Base-by-base conservation (phyloP, 2,797 vertebrate genomes). In the Xyrichtys novacula region DNA sequence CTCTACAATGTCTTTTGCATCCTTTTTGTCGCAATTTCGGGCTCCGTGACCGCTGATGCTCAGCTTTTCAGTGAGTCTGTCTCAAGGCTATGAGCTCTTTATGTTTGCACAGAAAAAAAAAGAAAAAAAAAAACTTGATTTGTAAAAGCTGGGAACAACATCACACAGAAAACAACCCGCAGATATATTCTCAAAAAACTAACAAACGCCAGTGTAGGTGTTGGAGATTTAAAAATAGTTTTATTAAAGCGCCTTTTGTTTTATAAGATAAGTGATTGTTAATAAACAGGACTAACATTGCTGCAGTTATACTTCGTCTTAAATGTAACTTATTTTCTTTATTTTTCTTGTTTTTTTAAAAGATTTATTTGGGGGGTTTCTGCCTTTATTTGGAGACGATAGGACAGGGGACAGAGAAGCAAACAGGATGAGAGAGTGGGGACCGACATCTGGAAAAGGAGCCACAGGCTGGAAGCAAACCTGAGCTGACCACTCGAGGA, bases 41-140 rank as follows among this genome's bases (percentile, higher is more conserved):
- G 19, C 39, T 44, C 19, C 16, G 23, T 31, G 42, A 61, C 52
- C 12, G 38, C 32, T 15, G 17, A 29, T 31, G 64, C 29, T 54
- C 48, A 42, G 36, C 59, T 69, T 62, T 69, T 55, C n/a, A 65
- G 20, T 26, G 52, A 25, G 28, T 65, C 25, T 19, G 46, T 50
- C 42, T 61, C 46, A 47, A 71, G 67, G 71, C 40, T 56, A 32
- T 8, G 28, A 65, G 31, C 19, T 59, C 34, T 72, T 65, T 44
- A 60, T 26, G 15, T 38, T n/a, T n/a, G 26, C 38, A 53, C 42
- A 11, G 54, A 36, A 63, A 36, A 23, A n/a, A n/a, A n/a, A n/a
- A n/a, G n/a, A n/a, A n/a, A n/a, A n/a, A n/a, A n/a, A n/a, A 12
- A 54, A 6, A 74, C 32, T 48, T 26, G 23, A n/a, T 52, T 22